Base-by-base conservation (phyloP, 2,113 vertebrate genomes). In the Pseudonaja textilis region DNA sequence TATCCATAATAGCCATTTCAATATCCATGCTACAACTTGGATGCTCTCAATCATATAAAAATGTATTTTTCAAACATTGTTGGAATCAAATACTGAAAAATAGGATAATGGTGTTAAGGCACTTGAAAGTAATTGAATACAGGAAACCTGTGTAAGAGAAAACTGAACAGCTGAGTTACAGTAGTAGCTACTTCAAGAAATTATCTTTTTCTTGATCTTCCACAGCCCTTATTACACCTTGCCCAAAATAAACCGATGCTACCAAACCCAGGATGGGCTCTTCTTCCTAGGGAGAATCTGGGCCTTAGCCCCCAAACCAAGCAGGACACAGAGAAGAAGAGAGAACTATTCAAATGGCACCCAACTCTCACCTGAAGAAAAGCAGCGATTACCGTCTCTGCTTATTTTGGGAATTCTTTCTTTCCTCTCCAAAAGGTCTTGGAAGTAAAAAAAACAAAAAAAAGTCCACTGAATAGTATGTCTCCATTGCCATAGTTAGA, bases 51-150 rank as follows among this genome's bases (percentile, higher is more conserved):
- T 92, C 93, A 88, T 96, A 97, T 11, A 81, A 96, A 96, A 97
- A 97, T 81, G 85, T n/a, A 86, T 93, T 96, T 91, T 96, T 91
- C 95, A 93, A 93, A 93, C 87, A 95, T 93, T 93, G 96, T 42
- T 2, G 57, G 94, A 95, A 95, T 95, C 91, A 92, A 81, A 90
- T 94, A 94, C 91, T 95, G 92, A 95, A 97, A 96, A 95, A 93
- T 89, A 95, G 91, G 95, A 96, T 94, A 97, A 89, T 94, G 55
- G 95, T 95, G 93, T 96, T 98, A 98, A 98, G 98, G 98, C 98
- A 98, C 97, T 98, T 98, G 90, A 92, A 97, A 91, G n/a, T 94
- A 94, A 96, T 95, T 96, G 93, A 97, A 96, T 94, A 95, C 93
- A 94, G 94, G 88, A 96, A 95, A 95, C 95, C 93, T 96, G 94